These are phyloP conservation scores for Cheirogaleus major DNA, from an alignment of 2,797 vertebrate species.

Conservation along the genomic window DNA sequence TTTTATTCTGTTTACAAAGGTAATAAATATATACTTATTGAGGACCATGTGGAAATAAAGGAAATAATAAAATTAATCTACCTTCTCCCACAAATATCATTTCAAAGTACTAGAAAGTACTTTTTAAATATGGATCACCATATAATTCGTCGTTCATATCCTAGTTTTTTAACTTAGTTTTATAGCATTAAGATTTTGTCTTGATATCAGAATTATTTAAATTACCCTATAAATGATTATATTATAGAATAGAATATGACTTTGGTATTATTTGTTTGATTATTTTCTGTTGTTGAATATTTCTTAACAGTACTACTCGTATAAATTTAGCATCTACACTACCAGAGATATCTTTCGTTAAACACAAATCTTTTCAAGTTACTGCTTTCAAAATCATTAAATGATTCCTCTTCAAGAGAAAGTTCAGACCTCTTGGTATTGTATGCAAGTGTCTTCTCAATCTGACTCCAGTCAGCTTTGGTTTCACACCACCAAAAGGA, in stretches of 20 bases:
- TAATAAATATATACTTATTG: not conserved
- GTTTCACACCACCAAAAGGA: not conserved
- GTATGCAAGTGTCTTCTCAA: no score
- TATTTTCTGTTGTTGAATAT: not conserved
- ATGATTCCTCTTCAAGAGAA: not conserved
- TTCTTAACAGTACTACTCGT: not conserved
- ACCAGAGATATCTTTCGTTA: not conserved
- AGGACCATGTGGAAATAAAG: not conserved
- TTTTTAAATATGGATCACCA: not conserved
- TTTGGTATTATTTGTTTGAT: not conserved
- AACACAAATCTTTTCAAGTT: not conserved
- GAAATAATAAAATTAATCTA: not conserved
- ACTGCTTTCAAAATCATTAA: not conserved
- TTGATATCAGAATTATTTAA: not conserved
- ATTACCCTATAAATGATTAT: not conserved
- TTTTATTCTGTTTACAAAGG: not conserved
- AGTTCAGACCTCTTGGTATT: no score
- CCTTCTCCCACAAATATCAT: not conserved
- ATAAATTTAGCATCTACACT: not conserved
- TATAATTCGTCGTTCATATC: not conserved
- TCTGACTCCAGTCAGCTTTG: not conserved
- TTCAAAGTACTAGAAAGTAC: not conserved
- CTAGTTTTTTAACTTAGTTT: not conserved
- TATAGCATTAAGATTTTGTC: not conserved
- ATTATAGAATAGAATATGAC: not conserved